Base-by-base conservation (phyloP, 2,888 invertebrate genomes). In the Calameuta idolon region DNA sequence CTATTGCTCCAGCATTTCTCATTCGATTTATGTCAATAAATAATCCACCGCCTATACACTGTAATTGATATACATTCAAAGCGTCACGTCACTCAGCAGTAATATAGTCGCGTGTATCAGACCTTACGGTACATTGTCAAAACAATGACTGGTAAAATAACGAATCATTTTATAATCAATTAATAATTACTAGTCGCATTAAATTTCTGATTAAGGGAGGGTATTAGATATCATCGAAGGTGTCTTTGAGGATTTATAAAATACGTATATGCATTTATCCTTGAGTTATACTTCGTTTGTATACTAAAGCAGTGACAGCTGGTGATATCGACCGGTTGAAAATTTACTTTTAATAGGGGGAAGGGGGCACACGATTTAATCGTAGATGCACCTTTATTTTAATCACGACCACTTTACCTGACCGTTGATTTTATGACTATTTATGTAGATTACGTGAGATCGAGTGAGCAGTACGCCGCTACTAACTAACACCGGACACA, bases 341-440 rank as follows among this genome's bases (percentile, higher is more conserved):
- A 79, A 77, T n/a, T 34, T 34, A 69, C 71, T 75, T 77, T 77
- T 34, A 76, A 76, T 78, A 77, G 69, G 23, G 15, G 55, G 31
- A 3, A 12, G 15, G 55, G 31, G 12, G 31, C n/a, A n/a, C 71
- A 23, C 40, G 78, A 80, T 81, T 75, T 78, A 78, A 80, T 80
- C 79, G 78, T 73, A 73, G 34, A 79, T 31, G 75, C 77, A 81
- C 79, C 77, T 82, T 83, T 79, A 79, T 81, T 83, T 83, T 79
- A 84, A 84, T 83, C 81, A 79, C 81, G 80, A 81, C 79, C 80
- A 80, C 82, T 83, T 79, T 82, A 83, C 80, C 79, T 79, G 80
- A 35, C 81, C 79, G 81, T 82, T 80, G 80, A 83, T 83, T 86
- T 84, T 83, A 83, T 78, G 83, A 85, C 82, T 85, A 83, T 85